Conservation (phyloP, 2,888 invertebrate species). For the Acanthoscelides obtectus region DNA sequence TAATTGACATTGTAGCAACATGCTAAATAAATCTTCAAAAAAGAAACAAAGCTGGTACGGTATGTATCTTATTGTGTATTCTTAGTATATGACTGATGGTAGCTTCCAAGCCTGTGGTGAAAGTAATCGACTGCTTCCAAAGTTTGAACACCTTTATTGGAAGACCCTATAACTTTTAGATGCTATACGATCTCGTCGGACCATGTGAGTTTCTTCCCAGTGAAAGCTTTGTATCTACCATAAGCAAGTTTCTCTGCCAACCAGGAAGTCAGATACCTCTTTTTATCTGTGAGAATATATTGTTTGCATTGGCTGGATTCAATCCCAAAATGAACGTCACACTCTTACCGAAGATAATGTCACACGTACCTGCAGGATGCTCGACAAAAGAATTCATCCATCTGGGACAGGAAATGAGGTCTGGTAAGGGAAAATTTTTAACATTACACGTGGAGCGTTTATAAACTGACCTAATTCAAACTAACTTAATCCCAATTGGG, state of each 20-base stretch:
- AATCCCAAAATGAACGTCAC: slow-evolving; percentile 38
- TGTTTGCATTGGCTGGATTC: slow-evolving; percentile 41
- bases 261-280: background rate
- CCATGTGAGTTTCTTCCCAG: slow-evolving; percentile 63
- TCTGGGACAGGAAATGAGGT: slow-evolving; percentile 61
- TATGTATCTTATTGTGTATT: no score
- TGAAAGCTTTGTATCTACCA: slow-evolving; percentile 43
- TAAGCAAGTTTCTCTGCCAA: background rate
- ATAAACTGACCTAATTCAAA: no score
- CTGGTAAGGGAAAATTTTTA: slow-evolving; percentile 45
- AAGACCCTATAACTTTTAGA: no score
- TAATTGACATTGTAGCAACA: no score
- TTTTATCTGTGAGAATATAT: slow-evolving; percentile 34
- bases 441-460: no score
- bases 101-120: no score
- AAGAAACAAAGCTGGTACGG: no score
- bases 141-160: no score
- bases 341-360: slow-evolving; percentile 28
- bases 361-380: slow-evolving; percentile 37
- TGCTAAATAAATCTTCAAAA: no score
- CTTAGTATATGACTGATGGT: no score
- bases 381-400: slow-evolving; percentile 67
- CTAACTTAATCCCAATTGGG: no score
- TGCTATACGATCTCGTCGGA: slow-evolving; percentile 40
- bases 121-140: no score